Base-by-base conservation (phyloP, 2,888 invertebrate genomes). In the Lapara coniferarum region DNA sequence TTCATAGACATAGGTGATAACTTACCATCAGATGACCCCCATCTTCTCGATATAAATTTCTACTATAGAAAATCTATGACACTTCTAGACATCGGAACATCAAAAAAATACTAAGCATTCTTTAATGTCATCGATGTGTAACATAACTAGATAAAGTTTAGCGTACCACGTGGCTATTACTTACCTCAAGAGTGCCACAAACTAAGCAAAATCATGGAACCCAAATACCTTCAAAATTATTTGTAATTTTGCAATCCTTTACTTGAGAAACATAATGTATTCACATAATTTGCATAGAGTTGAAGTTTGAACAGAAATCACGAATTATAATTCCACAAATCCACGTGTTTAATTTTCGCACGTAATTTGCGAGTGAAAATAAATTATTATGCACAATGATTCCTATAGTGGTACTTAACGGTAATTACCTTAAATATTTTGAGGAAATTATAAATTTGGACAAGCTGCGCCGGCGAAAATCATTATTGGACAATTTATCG, bases 401-500 rank as follows among this genome's bases (percentile, higher is more conserved):
- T 77, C 72, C 72, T 73, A 71, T 66, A 70, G 58, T 68, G 69
- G 69, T 73, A 73, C 71, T 76, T 75, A 76, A 78, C 66, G 69
- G 75, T 81, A 82, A 82, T 81, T 74, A 79, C 75, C 69, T 80
- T 80, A 76, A 75, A 78, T 77, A 77, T 75, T 77, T 75, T 78
- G 78, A 77, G 79, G 78, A 84, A 84, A 85, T 85, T 85, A 87
- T 85, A 83, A 85, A 82, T 86, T 83, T 82, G 78, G 75, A 75
- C 85, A 85, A 82, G 84, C 86, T 87, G 87, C 78, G 80, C 80
- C 75, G 73, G 70, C 74, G 81, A 83, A 85, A 90, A 89, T 87
- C 83, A 88, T 89, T 88, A 87, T 79, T 80, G 85, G 80, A 78
- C 86, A 85, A 90, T 91, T 88, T 87, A 86, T 86, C 76, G 83